These are phyloP conservation scores for Alitta virens DNA, from an alignment of 2,888 invertebrate species.

Conservation along the genomic window DNA sequence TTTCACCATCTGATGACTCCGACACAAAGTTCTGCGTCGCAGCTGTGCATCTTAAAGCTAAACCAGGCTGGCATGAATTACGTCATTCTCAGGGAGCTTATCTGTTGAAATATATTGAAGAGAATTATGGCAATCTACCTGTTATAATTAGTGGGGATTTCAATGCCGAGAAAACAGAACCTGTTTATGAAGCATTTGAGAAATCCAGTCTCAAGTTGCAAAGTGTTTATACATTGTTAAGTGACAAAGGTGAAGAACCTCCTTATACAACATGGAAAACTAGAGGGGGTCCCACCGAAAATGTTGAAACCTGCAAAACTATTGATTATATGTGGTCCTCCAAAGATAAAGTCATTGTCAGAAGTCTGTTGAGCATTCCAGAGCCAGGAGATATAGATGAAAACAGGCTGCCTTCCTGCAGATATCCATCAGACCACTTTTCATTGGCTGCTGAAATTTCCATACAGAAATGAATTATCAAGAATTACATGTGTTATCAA, in stretches of 20 bases:
- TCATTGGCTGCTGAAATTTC: slow-evolving; percentile 60
- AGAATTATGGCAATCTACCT: slow-evolving; percentile 54
- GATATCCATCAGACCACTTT: slow-evolving; percentile 77
- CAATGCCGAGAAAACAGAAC: slow-evolving; percentile 73
- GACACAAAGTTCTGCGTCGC: slow-evolving; percentile 65
- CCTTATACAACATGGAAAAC: slow-evolving; percentile 76
- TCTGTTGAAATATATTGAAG: slow-evolving; percentile 32
- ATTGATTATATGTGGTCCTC: slow-evolving; percentile 65
- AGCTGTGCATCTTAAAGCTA: slow-evolving; percentile 74
- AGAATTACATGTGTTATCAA: no score
- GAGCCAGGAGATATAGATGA: slow-evolving; percentile 68
- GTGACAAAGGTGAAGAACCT: slow-evolving; percentile 62
- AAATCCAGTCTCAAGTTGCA: slow-evolving; percentile 35
- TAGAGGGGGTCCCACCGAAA: slow-evolving; percentile 59
- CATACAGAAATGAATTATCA: no score
- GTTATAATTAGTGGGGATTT: slow-evolving; percentile 73
- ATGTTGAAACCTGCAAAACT: slow-evolving; percentile 71
- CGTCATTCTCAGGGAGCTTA: slow-evolving; percentile 40
- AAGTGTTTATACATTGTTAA: slow-evolving; percentile 51
- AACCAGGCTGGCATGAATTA: slow-evolving; percentile 60
- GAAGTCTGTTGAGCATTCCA: slow-evolving; percentile 65
- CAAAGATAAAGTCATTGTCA: slow-evolving; percentile 62
- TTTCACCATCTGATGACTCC: slow-evolving; percentile 54
- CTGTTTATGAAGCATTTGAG: slow-evolving; percentile 66
- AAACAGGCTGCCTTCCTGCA: slow-evolving; percentile 67